Conservation (phyloP, 2,797 vertebrate species). For the Prionace glauca region DNA sequence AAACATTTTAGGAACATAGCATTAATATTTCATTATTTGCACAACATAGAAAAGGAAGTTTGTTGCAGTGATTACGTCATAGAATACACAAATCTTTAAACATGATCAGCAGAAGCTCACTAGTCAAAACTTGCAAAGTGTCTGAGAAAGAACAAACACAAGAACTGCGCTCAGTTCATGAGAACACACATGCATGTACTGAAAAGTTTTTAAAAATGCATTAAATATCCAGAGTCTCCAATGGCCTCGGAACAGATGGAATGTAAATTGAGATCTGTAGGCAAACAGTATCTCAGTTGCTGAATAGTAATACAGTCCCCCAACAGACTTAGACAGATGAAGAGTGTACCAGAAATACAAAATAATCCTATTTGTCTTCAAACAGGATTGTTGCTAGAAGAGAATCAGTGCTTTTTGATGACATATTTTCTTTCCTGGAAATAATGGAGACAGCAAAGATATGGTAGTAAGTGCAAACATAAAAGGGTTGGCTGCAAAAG, state of each 20-base stretch:
- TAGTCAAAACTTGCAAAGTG: neutral
- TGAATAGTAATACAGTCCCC: neutral
- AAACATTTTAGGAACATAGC: neutral
- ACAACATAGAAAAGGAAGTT: neutral
- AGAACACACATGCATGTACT: neutral
- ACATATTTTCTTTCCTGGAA: slow-evolving; percentile 24
- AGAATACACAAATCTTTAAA: neutral
- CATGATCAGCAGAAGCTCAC: neutral
- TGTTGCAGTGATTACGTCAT: neutral
- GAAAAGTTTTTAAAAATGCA: neutral
- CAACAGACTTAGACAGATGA: neutral
- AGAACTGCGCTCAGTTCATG: neutral
- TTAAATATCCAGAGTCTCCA: neutral
- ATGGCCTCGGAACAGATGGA: neutral
- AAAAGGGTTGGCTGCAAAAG: neutral
- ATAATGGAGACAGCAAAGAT: neutral
- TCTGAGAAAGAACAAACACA: neutral
- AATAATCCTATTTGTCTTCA: neutral
- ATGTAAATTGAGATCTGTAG: neutral
- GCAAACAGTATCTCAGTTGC: neutral
- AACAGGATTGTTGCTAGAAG: neutral
- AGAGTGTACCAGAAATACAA: neutral
- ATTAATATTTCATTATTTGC: neutral
- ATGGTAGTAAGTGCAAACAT: neutral
- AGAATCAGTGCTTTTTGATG: neutral